Conservation (phyloP, 2,113 vertebrate species). For the Takifugu bimaculatus region DNA sequence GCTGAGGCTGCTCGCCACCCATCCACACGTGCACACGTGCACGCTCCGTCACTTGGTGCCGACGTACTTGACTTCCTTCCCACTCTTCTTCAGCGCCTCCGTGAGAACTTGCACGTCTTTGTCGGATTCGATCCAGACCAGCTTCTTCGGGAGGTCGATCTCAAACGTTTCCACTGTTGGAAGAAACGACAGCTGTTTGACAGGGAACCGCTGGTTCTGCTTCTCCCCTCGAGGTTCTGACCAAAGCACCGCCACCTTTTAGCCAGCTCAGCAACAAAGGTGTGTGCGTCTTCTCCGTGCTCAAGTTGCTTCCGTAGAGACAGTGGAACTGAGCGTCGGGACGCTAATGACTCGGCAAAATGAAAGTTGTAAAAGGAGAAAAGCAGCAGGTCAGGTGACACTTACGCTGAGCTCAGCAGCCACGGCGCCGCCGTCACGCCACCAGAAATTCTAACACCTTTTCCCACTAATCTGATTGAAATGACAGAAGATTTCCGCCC, state of each 20-base stretch:
- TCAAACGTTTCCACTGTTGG: conserved; percentile 84
- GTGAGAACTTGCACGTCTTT: conserved; percentile 77
- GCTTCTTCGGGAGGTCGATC: conserved; percentile 90
- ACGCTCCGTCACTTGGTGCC: conserved; percentile 72
- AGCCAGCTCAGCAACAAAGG: too few relatives aligned
- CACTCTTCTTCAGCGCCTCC: conserved; percentile 89
- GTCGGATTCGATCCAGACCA: conserved; percentile 86
- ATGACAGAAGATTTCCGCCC: too few relatives aligned
- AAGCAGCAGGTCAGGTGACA: conserved; percentile 20
- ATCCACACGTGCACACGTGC: neutral
- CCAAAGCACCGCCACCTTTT: too few relatives aligned
- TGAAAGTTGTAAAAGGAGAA: neutral
- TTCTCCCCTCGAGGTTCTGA: neutral
- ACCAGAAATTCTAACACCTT: too few relatives aligned
- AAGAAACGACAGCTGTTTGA: neutral
- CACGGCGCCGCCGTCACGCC: neutral
- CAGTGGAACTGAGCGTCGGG: neutral
- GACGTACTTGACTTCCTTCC: conserved; percentile 84
- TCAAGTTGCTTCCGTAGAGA: too few relatives aligned
- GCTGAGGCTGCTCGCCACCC: neutral
- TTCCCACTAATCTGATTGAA: too few relatives aligned
- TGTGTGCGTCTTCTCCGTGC: too few relatives aligned
- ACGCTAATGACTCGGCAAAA: conserved; percentile 3
- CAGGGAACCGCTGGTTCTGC: neutral
- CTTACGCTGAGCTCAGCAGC: neutral